Percentiles rank a stretch among this genome's conserved stretches.
Evolutionary conservation across 2,797 vertebrate genomes (phyloP).

Genomic region (Acipenser ruthenus): DNA sequence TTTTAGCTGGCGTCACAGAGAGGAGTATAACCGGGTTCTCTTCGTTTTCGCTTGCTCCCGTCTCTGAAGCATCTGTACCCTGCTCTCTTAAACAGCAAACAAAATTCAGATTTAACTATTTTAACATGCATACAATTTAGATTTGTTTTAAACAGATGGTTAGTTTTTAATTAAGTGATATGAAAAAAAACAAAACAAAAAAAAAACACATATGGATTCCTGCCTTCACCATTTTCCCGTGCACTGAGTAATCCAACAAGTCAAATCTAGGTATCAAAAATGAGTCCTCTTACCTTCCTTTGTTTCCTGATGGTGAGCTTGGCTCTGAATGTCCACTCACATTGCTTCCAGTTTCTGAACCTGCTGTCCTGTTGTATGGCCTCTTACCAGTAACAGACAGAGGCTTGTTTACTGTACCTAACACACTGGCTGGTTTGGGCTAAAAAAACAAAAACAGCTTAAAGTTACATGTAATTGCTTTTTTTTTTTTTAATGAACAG

Average conservation of each 20-base stretch:
- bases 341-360: constrained; percentile 73
- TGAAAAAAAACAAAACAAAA: too few species aligned
- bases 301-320: constrained; percentile 70
- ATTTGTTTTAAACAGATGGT: too few species aligned
- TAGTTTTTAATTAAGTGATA: too few species aligned
- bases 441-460: constrained; percentile 28
- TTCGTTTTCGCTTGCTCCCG: constrained; percentile 86
- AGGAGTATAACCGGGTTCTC: constrained; percentile 88
- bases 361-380: constrained; percentile 74
- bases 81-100: constrained; percentile 54
- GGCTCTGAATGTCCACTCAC: constrained; percentile 78
- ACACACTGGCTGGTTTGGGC: constrained; percentile 85
- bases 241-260: background rate
- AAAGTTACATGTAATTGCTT: too few species aligned
- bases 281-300: constrained; percentile 66
- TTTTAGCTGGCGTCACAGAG: constrained; percentile 62
- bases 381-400: constrained; percentile 85
- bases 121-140: too few species aligned
- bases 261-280: background rate
- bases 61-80: constrained; percentile 73
- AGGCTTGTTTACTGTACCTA: constrained; percentile 90
- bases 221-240: too few species aligned
- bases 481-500: background rate
- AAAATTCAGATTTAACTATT: too few species aligned
- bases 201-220: too few species aligned